These are phyloP conservation scores for Seira ritae DNA, from an alignment of 2,888 invertebrate genomes.

Conservation along the genomic window DNA sequence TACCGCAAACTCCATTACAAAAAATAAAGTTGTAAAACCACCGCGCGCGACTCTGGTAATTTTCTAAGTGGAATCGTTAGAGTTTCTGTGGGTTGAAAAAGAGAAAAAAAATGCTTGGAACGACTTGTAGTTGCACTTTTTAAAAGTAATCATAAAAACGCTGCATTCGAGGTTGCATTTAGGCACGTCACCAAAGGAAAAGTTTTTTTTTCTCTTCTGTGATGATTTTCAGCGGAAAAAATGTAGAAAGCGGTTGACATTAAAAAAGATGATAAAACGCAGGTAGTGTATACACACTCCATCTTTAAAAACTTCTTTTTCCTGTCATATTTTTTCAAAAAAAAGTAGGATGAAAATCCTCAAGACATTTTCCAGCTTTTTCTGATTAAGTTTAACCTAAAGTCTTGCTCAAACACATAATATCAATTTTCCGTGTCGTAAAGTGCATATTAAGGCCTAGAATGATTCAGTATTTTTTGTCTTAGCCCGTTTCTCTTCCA, in stretches of 20 bases:
- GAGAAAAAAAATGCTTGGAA: too few relatives aligned
- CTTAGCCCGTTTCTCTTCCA: neutral
- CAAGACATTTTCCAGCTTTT: slow-evolving; percentile 24
- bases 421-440: slow-evolving; percentile 9
- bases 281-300: neutral
- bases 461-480: neutral
- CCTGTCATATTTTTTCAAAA: slow-evolving; percentile 20
- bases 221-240: slow-evolving; percentile 23
- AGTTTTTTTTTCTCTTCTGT: neutral
- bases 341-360: slow-evolving; percentile 31
- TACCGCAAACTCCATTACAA: slow-evolving; percentile 32
- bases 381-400: neutral
- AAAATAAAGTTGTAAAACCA: slow-evolving; percentile 26
- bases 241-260: neutral
- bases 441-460: neutral
- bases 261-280: neutral
- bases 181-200: too few relatives aligned
- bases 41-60: neutral
- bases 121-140: neutral
- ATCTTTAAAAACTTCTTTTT: slow-evolving; percentile 22
- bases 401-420: neutral
- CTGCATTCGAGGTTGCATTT: too few relatives aligned
- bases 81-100: too few relatives aligned
- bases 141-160: too few relatives aligned
- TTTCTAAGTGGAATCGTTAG: neutral